Conservation (phyloP, 2,113 vertebrate species). For the Brachyhypopomus occidentalis region DNA sequence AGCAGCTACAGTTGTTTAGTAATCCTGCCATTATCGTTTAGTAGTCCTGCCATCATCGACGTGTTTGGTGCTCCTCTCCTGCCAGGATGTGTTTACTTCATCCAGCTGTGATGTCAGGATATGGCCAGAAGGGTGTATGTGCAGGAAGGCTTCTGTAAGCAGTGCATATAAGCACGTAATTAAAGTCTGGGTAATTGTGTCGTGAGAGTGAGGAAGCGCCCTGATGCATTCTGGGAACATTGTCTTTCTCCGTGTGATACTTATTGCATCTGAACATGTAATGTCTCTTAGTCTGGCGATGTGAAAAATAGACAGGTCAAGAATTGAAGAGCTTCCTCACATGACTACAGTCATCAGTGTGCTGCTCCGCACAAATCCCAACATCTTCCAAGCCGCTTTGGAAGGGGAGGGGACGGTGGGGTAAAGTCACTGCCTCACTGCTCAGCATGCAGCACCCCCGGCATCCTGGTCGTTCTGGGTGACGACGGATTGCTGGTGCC, state of each 20-base stretch:
- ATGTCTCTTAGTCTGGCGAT: neutral
- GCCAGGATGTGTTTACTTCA: neutral
- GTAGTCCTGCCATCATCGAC: no score
- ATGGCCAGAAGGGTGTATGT: neutral
- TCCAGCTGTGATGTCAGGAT: neutral
- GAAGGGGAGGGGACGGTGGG: neutral
- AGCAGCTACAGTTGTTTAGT: no score
- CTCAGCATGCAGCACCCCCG: no score
- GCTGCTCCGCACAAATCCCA: neutral
- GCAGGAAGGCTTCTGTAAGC: neutral
- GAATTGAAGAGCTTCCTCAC: neutral
- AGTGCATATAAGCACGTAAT: neutral
- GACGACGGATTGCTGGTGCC: no score
- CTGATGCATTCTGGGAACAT: slow-evolving; percentile 39
- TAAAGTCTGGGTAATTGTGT: neutral
- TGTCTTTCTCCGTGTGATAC: slow-evolving; percentile 43
- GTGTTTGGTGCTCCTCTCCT: no score
- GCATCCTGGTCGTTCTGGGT: no score
- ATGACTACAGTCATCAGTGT: neutral
- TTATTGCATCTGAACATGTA: slow-evolving; percentile 38
- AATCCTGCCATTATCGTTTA: no score
- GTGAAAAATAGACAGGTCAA: neutral
- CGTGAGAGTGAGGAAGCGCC: slow-evolving; percentile 15
- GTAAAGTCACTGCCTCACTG: no score
- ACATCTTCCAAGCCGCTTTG: neutral